Conservation (phyloP, 2,113 vertebrate genomes). For the Aplodontia rufa region DNA sequence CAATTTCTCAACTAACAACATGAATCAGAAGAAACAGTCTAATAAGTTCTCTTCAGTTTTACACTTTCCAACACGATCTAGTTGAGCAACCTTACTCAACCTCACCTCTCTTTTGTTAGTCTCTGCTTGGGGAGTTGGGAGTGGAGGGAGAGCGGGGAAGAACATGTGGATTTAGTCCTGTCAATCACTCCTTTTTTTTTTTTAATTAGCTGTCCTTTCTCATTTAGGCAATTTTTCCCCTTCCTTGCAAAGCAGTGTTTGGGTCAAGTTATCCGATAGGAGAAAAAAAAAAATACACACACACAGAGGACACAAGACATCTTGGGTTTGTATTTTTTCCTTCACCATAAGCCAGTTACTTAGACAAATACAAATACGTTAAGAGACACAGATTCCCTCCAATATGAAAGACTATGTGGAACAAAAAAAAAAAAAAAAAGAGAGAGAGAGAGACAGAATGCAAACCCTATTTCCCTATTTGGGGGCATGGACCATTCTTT, state of each 20-base stretch:
- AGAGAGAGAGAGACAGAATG: background rate
- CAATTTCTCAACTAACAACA: slow-evolving; percentile 21
- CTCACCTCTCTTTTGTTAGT: background rate
- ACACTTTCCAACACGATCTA: background rate
- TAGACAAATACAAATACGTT: background rate
- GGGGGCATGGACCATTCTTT: background rate
- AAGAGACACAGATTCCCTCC: no score
- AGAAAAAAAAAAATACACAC: background rate
- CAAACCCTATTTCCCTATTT: background rate
- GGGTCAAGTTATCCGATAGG: background rate
- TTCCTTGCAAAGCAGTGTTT: slow-evolving; percentile 44
- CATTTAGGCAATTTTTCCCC: background rate
- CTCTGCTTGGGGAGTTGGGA: background rate
- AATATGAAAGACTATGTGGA: no score
- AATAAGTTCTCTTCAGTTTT: slow-evolving; percentile 6
- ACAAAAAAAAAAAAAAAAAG: no score
- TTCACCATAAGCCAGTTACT: no score
- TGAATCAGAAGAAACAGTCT: background rate
- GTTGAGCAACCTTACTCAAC: background rate
- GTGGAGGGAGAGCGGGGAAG: background rate
- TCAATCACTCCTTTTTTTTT: background rate
- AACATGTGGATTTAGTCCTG: background rate
- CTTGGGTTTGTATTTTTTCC: background rate
- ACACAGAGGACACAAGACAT: background rate
- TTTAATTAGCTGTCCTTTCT: slow-evolving; percentile 25